Percentiles rank a stretch among this genome's conserved stretches.
Evolutionary conservation across 2,797 vertebrate species (phyloP).

Genomic region (Erethizon dorsatum): DNA sequence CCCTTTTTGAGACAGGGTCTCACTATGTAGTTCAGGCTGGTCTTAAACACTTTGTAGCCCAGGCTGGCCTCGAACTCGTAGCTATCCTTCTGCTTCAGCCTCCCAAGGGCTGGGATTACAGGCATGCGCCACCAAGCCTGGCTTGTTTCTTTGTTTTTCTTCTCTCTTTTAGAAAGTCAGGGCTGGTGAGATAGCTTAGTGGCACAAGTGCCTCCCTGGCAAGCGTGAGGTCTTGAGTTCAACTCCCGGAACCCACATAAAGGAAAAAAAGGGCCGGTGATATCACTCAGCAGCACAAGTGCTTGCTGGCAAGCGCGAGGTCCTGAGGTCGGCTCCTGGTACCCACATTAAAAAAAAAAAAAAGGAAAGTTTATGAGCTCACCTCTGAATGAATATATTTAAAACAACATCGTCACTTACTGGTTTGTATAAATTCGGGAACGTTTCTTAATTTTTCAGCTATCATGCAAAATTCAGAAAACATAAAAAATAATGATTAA

Average conservation of each 20-base stretch:
- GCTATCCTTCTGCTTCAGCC: background rate
- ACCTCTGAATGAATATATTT: conserved; percentile 1
- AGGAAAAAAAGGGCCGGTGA: no score
- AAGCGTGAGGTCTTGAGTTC: no score
- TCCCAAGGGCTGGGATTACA: background rate
- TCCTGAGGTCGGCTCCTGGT: no score
- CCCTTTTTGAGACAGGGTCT: background rate
- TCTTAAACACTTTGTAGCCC: background rate
- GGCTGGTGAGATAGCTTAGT: no score
- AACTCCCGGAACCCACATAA: no score
- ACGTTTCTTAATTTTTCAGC: background rate
- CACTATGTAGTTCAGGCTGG: background rate
- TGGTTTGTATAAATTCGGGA: conserved; percentile 11
- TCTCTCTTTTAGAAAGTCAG: background rate
- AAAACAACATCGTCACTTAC: conserved; percentile 4
- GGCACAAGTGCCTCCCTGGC: no score
- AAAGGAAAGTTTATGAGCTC: background rate
- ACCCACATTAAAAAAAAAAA: no score
- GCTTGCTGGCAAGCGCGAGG: no score
- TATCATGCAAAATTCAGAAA: conserved; percentile 51
- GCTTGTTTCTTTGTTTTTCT: background rate
- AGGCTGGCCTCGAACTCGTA: background rate
- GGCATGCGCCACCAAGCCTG: background rate
- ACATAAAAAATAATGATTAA: background rate
- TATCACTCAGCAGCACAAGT: no score